phyloP scores from a whole-genome alignment of 92 coral and sea anemone genomes.

The Phenganax stokvisi region DNA sequence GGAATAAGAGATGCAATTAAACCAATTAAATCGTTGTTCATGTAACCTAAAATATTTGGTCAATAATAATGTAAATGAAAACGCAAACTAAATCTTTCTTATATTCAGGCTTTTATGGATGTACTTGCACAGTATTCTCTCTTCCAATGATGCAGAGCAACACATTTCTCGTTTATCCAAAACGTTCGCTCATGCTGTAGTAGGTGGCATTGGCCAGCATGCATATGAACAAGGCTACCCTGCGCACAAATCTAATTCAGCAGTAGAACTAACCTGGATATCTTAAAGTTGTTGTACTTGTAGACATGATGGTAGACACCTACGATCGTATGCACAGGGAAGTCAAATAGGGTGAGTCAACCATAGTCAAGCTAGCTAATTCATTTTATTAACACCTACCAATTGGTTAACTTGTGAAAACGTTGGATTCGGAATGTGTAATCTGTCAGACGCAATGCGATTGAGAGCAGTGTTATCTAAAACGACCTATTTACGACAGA shows the following conservation, averaged over 20 bases:
- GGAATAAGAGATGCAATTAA: conserved; percentile 96
- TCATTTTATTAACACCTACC: conserved; percentile 42
- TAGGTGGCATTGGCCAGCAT: no score
- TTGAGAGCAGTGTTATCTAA: conserved; percentile 94
- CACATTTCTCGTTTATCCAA: neutral
- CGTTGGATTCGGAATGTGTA: conserved; percentile 95
- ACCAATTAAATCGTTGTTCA: conserved; percentile 97
- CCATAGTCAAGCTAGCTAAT: neutral
- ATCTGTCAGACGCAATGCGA: conserved; percentile 97
- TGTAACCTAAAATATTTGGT: conserved; percentile 54
- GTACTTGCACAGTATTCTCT: neutral
- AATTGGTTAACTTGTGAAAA: conserved; percentile 99
- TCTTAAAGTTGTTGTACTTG: conserved; percentile 97
- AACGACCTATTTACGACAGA: conserved; percentile 60
- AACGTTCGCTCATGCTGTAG: no score
- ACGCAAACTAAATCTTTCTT: neutral
- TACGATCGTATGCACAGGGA: neutral
- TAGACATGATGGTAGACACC: conserved; percentile 97
- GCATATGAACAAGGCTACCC: no score
- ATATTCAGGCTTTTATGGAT: no score
- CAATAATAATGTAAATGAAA: neutral
- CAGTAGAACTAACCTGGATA: conserved; percentile 71
- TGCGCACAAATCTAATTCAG: neutral
- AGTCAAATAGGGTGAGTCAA: neutral
- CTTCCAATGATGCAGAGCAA: neutral